phyloP scores from a whole-genome alignment of 2,113 vertebrate genomes.

The Syngnathoides biaculeatus region DNA sequence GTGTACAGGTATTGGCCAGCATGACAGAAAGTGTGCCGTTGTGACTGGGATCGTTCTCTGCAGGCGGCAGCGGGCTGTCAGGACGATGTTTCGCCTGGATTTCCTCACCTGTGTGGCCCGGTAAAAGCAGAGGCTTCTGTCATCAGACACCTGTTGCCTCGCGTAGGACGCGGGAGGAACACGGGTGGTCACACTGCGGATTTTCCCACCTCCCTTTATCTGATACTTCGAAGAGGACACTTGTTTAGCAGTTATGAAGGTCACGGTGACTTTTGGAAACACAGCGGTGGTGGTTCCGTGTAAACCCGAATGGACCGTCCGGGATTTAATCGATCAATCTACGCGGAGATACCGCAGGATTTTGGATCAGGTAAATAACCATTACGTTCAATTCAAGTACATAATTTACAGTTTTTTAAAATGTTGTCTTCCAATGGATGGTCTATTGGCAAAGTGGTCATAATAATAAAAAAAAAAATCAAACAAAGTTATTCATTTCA shows the following conservation, averaged over 20 bases:
- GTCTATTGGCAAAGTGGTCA: not conserved
- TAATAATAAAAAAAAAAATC: not conserved
- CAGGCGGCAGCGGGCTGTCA: accelerated
- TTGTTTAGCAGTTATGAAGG: conserved; percentile 76
- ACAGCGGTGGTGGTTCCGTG: conserved; percentile 88
- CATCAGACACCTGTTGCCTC: conserved; percentile 69
- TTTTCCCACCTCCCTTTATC: not conserved
- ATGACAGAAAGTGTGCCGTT: conserved; percentile 15
- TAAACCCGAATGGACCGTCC: conserved; percentile 79
- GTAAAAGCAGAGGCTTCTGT: conserved; percentile 19
- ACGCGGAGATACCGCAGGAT: conserved; percentile 82
- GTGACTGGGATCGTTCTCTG: not conserved
- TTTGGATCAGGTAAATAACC: conserved; percentile 76
- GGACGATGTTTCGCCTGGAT: not conserved
- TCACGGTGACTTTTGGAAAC: conserved; percentile 85
- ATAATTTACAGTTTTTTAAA: no score
- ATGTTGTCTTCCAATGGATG: accelerated
- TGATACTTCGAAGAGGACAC: not conserved
- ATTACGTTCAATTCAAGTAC: not conserved
- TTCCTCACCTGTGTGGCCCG: not conserved
- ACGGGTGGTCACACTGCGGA: conserved; percentile 1
- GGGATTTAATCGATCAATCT: conserved; percentile 84
- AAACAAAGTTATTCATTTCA: not conserved
- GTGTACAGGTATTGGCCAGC: conserved; percentile 26
- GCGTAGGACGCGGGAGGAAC: conserved; percentile 38